Conservation (phyloP, 2,113 vertebrate genomes). For the Centropristis striata region DNA sequence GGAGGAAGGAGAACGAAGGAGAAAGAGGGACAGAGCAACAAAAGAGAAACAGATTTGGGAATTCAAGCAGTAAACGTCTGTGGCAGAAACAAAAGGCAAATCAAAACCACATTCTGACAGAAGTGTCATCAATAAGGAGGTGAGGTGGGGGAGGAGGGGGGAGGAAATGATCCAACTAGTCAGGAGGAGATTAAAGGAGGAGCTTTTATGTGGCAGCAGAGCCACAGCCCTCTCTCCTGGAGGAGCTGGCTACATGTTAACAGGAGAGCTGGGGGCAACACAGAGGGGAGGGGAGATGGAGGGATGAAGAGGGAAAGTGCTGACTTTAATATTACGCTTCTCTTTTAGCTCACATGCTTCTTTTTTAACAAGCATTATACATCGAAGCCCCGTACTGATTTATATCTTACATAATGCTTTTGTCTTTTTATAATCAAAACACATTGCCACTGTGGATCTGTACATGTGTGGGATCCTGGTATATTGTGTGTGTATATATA, state of each 20-base stretch:
- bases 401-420: background rate
- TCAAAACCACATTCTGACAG: slow-evolving; percentile 18
- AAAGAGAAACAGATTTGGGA: slow-evolving; percentile 47
- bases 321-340: slow-evolving; percentile 55
- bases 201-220: slow-evolving; percentile 70
- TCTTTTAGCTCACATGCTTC: slow-evolving; percentile 38
- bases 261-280: slow-evolving; percentile 43
- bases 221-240: slow-evolving; percentile 38
- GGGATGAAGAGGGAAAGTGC: slow-evolving; percentile 51
- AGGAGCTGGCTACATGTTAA: slow-evolving; percentile 34
- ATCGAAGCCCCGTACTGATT: background rate
- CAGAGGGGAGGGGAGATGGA: slow-evolving; percentile 37
- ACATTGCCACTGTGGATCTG: background rate
- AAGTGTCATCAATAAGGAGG: slow-evolving; percentile 24
- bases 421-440: background rate
- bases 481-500: background rate
- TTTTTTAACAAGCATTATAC: background rate
- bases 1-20: background rate
- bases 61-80: slow-evolving; percentile 17
- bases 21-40: slow-evolving; percentile 19
- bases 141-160: background rate
- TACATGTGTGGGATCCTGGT: too few relatives aligned
- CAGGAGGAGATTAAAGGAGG: slow-evolving; percentile 64
- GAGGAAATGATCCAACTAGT: slow-evolving; percentile 13
- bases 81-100: slow-evolving; percentile 27